Conservation (phyloP, 2,888 invertebrate species). For the Mimumesa dahlbomi region DNA sequence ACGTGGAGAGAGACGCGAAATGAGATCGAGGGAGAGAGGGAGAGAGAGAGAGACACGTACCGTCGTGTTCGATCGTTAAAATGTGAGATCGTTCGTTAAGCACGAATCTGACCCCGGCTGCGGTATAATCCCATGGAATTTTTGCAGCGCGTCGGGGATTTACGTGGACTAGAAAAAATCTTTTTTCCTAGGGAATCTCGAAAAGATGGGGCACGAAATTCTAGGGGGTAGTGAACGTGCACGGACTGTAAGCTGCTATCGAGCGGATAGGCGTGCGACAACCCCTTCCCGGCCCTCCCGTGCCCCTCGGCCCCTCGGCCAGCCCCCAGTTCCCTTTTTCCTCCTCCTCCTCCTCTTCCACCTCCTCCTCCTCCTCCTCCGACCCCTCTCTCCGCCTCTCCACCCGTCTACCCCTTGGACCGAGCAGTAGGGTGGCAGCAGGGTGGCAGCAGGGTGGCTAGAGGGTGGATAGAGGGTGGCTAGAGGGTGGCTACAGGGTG, state of each 20-base stretch:
- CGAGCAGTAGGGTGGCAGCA: constrained; percentile 46
- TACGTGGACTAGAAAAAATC: neutral
- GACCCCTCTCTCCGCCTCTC: constrained; percentile 16
- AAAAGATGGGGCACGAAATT: constrained; percentile 59
- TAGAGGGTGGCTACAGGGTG: constrained; percentile 57
- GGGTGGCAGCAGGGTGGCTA: constrained; percentile 40
- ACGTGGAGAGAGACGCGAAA: too few relatives aligned
- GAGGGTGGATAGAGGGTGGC: constrained; percentile 57
- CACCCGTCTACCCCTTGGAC: constrained; percentile 51
- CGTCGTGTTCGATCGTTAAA: too few relatives aligned
- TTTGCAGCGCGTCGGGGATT: neutral
- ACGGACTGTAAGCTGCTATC: constrained; percentile 79
- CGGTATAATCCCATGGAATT: too few relatives aligned
- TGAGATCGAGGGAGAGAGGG: too few relatives aligned
- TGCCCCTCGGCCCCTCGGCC: constrained; percentile 43
- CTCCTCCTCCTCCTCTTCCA: constrained; percentile 57
- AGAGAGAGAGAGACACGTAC: too few relatives aligned
- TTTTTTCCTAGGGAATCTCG: constrained; percentile 33
- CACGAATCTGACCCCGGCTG: too few relatives aligned
- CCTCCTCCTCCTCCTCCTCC: constrained; percentile 34
- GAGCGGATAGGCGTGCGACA: constrained; percentile 79
- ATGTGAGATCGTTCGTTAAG: too few relatives aligned
- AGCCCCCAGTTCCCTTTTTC: constrained; percentile 63
- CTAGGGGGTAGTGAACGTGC: constrained; percentile 72
- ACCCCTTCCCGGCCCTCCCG: constrained; percentile 60